phyloP scores from a whole-genome alignment of 2,888 invertebrate genomes.

The Orthosia gracilis region DNA sequence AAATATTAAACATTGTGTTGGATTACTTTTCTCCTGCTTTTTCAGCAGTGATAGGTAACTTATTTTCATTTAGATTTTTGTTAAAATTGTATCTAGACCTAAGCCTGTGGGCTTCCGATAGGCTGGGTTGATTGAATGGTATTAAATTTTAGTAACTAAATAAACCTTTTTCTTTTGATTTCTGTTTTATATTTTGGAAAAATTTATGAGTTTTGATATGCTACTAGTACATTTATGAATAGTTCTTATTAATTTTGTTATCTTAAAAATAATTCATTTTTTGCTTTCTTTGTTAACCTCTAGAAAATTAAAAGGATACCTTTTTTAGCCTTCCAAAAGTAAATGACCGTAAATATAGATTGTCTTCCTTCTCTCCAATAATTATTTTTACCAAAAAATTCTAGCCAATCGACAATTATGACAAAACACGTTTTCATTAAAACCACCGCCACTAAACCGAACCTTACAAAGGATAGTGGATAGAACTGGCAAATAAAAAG shows the following conservation, averaged over 20 bases:
- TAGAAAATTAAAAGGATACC: background rate
- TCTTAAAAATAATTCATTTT: background rate
- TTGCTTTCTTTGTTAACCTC: background rate
- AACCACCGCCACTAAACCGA: slow-evolving; percentile 21
- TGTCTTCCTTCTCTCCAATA: background rate
- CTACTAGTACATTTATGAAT: too few relatives aligned
- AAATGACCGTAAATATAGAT: background rate
- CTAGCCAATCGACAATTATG: background rate
- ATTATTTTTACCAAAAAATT: background rate
- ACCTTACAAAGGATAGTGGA: slow-evolving; percentile 42
- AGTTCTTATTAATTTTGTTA: too few relatives aligned
- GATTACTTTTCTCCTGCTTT: background rate
- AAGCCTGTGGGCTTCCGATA: too few relatives aligned
- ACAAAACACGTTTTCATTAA: background rate
- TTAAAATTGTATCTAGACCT: too few relatives aligned
- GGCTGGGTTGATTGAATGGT: too few relatives aligned
- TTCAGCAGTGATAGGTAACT: background rate
- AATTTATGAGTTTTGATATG: too few relatives aligned
- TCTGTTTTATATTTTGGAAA: too few relatives aligned
- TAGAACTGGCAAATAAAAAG: slow-evolving; percentile 51
- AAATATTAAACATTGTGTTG: background rate
- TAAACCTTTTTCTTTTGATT: too few relatives aligned
- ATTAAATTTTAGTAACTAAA: too few relatives aligned
- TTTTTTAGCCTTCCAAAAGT: too few relatives aligned
- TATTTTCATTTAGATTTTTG: background rate